Base-by-base conservation (phyloP, 2,797 vertebrate species). In the Fratercula arctica region DNA sequence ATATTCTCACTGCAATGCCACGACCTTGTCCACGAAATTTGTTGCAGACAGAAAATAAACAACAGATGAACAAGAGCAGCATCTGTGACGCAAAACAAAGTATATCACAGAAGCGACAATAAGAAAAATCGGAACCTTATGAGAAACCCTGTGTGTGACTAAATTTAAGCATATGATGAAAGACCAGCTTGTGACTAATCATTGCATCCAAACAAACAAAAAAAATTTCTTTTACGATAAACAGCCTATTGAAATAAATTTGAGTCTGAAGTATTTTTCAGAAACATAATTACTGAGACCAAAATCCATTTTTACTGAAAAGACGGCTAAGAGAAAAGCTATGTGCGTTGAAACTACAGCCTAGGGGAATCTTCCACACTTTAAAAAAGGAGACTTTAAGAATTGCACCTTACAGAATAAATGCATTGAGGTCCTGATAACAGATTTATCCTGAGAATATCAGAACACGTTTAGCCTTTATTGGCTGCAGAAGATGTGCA, bases 51-150 rank as follows among this genome's bases (percentile, higher is more conserved):
- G 91, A 89, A 95, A 93, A 89, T 89, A 93, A 93, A 84, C 82
- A 92, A 87, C 84, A 96, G 89, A 95, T 89, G 92, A 92, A 73
- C 37, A 90, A 84, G 29, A 93, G 73, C 74, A 89, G 68, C 39
- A 68, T 92, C 85, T 92, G 73, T 92, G 92, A 96, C 1, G 25
- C 1, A 7, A 92, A 96, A 73, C 48, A 73, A 94, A 96, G 79
- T 94, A 90, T 89, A 95, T 94, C 90, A 89, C 86, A 94, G 85
- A 92, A 92, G 89, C 3, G 18, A 94, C 91, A 96, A 72, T 80
- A 92, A 78, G 56, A 91, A 87, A 95, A 96, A 96, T 91, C 66
- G 33, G 89, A 94, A 94, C 82, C 94, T 89, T 91, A 96, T 96
- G 81, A 93, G 72, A 91, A 95, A 66, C 35, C 24, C 43, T 86